Base-by-base conservation (phyloP, 2,113 vertebrate genomes). In the Chaetops frenatus region DNA sequence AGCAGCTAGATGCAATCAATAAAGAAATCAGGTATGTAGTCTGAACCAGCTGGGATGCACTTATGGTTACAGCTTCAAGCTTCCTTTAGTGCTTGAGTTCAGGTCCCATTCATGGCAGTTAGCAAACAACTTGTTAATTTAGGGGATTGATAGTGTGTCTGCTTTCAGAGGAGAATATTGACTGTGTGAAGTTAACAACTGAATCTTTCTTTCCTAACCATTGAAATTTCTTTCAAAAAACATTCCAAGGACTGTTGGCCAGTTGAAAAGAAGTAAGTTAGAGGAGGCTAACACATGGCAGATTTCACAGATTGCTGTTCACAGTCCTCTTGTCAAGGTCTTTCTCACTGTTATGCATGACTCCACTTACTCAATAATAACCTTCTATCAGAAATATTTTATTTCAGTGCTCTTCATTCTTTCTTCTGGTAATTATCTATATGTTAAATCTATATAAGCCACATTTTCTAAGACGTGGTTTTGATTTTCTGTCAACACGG, bases 1-100 rank as follows among this genome's bases (percentile, higher is more conserved):
- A 99, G 91, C 99, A 99, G 92, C 94, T 99, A 71, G 99, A 99
- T 96, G 99, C 99, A 40, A 99, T 99, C 96, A 99, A 99, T 98
- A 99, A 99, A 96, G 99, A 99, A 98, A 99, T 99, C 71, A 98
- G 99, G 99, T 99, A 62, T 62, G 50, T 80, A 54, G 58, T 38
- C 45, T 89, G 74, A 54, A 36, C 38, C n/a, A 54, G 16, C 28
- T 65, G 19, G 6, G 1, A 22, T 57, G 28, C 16, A 24, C 8
- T 76, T 48, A 14, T 1, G 21, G 24, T 36, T 66, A 42, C 29
- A 79, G 16, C n/a, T 66, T 81, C 47, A 57, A 21, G 10, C 29
- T 87, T 64, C 17, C 14, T 48, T 38, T 48, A 17, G 38, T 69
- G 31, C 27, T 27, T 25, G 48, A 71, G 33, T 70, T 81, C 38